Evolutionary conservation across 1,140 invertebrate genomes (phyloP).

Genomic region (Thaumatotibia leucotreta): DNA sequence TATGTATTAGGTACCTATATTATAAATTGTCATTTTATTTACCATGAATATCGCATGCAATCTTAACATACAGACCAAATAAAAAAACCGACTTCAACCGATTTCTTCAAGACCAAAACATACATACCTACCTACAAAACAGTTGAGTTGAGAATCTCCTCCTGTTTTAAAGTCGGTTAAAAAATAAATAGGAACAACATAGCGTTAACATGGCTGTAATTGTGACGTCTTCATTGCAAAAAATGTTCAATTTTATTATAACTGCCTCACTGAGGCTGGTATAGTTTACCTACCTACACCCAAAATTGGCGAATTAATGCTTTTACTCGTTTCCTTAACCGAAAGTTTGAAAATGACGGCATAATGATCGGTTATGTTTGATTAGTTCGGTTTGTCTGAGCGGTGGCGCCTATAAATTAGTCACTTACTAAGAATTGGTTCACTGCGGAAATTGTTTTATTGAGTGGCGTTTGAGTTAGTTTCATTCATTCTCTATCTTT

Average conservation of each 20-base stretch:
- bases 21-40: too few relatives aligned
- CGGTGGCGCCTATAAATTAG: constrained; percentile 60
- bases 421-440: constrained; percentile 21
- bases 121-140: too few relatives aligned
- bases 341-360: constrained; percentile 54
- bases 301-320: constrained; percentile 11
- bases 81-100: too few relatives aligned
- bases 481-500: background rate
- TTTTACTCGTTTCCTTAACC: constrained; percentile 46
- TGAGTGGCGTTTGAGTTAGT: background rate
- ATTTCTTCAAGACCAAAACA: too few relatives aligned
- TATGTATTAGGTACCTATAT: too few relatives aligned
- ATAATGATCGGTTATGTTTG: constrained; percentile 62
- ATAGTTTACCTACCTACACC: background rate
- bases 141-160: too few relatives aligned
- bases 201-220: too few relatives aligned
- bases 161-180: too few relatives aligned
- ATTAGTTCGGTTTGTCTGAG: constrained; percentile 49
- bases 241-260: too few relatives aligned
- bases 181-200: too few relatives aligned
- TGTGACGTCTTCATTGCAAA: background rate
- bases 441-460: background rate
- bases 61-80: too few relatives aligned
- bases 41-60: too few relatives aligned
- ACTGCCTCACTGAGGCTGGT: background rate